Evolutionary conservation across 1,140 invertebrate species (phyloP), one percentile per base, ranked within the genome.

Genomic region (Leptopilina clavipes): DNA sequence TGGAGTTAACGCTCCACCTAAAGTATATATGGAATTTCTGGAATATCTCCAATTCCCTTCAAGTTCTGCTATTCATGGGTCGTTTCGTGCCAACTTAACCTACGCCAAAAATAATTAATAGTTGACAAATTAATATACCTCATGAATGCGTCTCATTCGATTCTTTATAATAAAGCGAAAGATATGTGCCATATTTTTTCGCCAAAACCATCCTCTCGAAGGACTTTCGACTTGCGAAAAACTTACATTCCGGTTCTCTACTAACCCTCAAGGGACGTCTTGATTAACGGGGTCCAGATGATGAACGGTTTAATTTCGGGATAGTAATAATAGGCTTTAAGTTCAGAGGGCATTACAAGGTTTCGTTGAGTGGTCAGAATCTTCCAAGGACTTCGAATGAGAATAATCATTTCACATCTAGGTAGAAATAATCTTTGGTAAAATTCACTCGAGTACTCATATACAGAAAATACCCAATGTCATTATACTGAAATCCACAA

Each of bases 221-320:
- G 22, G 59, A 37, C 25, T 65, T 5, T 25, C 1, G 22, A 19
- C 56, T 59, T 10, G 25, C 59, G 59, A 65, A 65, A 37, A 65
- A 65, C 22, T 65, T n/a, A 22, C 59, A 65, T 65, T 65, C 59
- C 59, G 7, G 59, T 31, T 65, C 59, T 65, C 25, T 3, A 65
- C 59, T n/a, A 14, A 65, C 59, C 59, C 25, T 52, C 22, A 65
- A 31, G 59, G 59, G 25, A 65, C 59, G 25, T 65, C 25, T 65
- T 65, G 59, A 65, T 65, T 65, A 65, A 65, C 59, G 25, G 54
- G 59, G 12, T 31, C 59, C 22, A 6, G 22, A 65, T 65, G 22
- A 65, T 65, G 25, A 31, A 65, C 59, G 22, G 59, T 65, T 65
- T 65, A 31, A 65, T 65, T 65, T 65, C 59, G 59, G 59, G 59